Base-by-base conservation (phyloP, 2,888 invertebrate species). In the Seira musarum region DNA sequence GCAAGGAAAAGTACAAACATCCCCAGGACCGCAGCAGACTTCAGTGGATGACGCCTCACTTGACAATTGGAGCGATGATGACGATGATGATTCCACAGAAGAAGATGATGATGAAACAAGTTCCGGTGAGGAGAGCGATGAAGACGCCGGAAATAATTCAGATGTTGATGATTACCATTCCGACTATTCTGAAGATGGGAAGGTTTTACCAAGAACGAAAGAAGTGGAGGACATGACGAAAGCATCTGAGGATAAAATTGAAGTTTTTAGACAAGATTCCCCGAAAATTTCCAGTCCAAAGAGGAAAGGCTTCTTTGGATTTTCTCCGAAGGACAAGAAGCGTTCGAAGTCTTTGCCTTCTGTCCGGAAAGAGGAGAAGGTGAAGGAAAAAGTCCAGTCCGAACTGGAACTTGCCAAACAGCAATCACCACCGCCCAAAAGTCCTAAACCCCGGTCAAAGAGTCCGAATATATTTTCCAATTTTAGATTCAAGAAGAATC, bases 241-340 rank as follows among this genome's bases (percentile, higher is more conserved):
- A 61, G 15, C 10, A 17, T 13, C 61, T 17, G 13, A 8, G 10
- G 61, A 61, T 17, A 61, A 17, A 10, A 61, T 8, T 61, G 13
- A 15, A 8, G 61, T 61, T n/a, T n/a, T n/a, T n/a, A n/a, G n/a
- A n/a, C n/a, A n/a, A n/a, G n/a, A n/a, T 8, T 67, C 79, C 35
- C 71, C 77, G 24, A 65, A 21, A 30, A 1, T 70, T n/a, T 60
- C 70, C 1, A 77, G 77, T 35, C 71, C 77, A 22, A 77, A 77
- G 57, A 15, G 66, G 17, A 77, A 77, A 21, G 70, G 71, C n/a
- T 71, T 77, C 30, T 77, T 77, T 49, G 49, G 25, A n/a, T 77
- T 77, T 40, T 15, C 69, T 8, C 25, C 40, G 46, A 68, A 69
- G 17, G 66, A 67, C 21, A 49, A 60, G 13, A 77, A 66, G n/a